Evolutionary conservation across 2,113 vertebrate genomes (phyloP).

Genomic region (Nyctibius bracteatus): DNA sequence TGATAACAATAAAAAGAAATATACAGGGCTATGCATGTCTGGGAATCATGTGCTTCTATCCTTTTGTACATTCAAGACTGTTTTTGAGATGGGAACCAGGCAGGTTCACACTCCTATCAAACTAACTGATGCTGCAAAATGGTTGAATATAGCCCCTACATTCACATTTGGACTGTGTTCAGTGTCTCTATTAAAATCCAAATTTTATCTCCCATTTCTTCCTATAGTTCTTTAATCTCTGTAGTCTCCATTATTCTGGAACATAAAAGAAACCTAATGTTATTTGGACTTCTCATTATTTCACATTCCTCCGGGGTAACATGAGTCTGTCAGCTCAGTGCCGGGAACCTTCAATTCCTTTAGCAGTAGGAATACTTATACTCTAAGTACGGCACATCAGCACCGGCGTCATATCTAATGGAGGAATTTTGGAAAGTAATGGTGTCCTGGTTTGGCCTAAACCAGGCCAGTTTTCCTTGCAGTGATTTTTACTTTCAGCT

Average conservation of each 20-base stretch:
- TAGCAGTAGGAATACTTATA: neutral
- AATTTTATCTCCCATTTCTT: neutral
- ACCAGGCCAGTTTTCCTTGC: no score
- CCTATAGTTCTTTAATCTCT: neutral
- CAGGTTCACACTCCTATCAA: neutral
- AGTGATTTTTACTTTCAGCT: no score
- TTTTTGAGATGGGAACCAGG: neutral
- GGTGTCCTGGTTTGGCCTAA: no score
- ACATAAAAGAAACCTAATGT: neutral
- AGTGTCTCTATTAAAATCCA: neutral
- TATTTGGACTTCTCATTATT: neutral
- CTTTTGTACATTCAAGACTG: neutral
- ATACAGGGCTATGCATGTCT: rapidly evolving
- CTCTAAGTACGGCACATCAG: rapidly evolving
- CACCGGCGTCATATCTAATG: neutral
- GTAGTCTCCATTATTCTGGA: neutral
- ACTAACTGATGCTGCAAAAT: neutral
- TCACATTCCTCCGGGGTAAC: neutral
- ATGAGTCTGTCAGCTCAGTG: neutral
- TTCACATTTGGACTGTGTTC: neutral
- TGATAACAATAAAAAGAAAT: neutral
- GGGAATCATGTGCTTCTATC: neutral
- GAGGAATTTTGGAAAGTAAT: neutral
- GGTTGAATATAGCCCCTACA: neutral
- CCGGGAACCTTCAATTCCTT: neutral